These are phyloP conservation scores for Tigriopus japonicus DNA, from an alignment of 1,140 invertebrate genomes.

Conservation along the genomic window DNA sequence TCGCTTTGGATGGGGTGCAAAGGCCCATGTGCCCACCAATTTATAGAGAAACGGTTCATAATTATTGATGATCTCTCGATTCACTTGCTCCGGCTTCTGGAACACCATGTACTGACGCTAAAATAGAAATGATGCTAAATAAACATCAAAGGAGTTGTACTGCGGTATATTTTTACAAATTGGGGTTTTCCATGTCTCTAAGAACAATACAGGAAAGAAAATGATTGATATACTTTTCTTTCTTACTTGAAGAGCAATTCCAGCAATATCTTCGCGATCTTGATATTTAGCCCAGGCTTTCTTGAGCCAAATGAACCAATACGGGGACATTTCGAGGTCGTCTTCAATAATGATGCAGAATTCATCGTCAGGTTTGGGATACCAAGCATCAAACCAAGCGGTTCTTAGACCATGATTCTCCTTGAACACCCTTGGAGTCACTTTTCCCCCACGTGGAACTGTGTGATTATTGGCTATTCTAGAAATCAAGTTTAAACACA, in stretches of 20 bases:
- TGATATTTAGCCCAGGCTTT: slow-evolving; percentile 7
- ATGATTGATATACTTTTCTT: too few species aligned
- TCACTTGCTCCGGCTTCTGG: slow-evolving; percentile 5
- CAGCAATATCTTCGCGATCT: slow-evolving; percentile 9
- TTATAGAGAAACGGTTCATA: slow-evolving; percentile 9
- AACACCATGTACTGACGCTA: slow-evolving; percentile 9
- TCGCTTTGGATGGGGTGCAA: slow-evolving; percentile 9
- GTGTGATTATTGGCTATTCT: slow-evolving; percentile 5
- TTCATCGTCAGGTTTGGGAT: slow-evolving; percentile 5
- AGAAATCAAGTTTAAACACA: too few species aligned
- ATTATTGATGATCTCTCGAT: slow-evolving; percentile 5
- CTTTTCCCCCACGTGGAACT: slow-evolving; percentile 2
- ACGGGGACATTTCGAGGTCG: slow-evolving; percentile 11
- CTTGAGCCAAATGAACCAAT: slow-evolving; percentile 12
- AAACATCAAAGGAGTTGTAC: too few species aligned
- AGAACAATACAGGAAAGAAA: too few species aligned
- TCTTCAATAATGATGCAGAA: slow-evolving; percentile 7
- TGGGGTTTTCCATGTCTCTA: too few species aligned
- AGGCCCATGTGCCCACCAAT: slow-evolving; percentile 13
- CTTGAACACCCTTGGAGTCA: background rate
- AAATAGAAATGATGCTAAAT: background rate
- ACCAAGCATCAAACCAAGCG: slow-evolving; percentile 14
- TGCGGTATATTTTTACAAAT: too few species aligned
- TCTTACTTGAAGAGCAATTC: slow-evolving; percentile 8
- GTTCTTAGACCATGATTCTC: slow-evolving; percentile 9